These are phyloP conservation scores for Sepiola atlantica DNA, from an alignment of 2,888 invertebrate genomes.

Conservation along the genomic window DNA sequence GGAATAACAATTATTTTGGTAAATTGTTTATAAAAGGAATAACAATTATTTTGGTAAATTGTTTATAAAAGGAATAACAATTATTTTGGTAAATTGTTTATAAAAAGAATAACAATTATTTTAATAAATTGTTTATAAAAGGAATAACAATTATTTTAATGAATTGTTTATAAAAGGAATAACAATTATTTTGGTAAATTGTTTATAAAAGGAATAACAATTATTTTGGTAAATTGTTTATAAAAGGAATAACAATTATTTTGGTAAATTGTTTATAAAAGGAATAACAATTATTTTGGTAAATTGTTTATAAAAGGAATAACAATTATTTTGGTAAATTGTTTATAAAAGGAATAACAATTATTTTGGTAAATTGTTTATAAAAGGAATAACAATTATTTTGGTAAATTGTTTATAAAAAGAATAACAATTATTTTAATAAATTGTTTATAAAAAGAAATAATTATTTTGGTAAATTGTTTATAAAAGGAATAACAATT, in stretches of 20 bases:
- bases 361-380: no score
- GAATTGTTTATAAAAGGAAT: not conserved
- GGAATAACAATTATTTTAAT: not conserved
- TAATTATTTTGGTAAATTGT: no score
- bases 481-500: not conserved
- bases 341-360: not conserved
- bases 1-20: not conserved
- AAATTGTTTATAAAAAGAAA: not conserved
- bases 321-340: not conserved
- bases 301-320: not conserved
- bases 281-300: not conserved
- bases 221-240: no score
- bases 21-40: not conserved
- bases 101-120: not conserved
- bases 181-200: not conserved
- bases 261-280: not conserved
- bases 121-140: not conserved
- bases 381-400: not conserved
- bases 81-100: no score
- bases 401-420: not conserved
- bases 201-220: not conserved
- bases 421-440: not conserved
- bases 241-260: not conserved
- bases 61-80: not conserved
- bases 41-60: not conserved